Conservation (phyloP, 2,888 invertebrate genomes). For the Peribatodes rhomboidaria region DNA sequence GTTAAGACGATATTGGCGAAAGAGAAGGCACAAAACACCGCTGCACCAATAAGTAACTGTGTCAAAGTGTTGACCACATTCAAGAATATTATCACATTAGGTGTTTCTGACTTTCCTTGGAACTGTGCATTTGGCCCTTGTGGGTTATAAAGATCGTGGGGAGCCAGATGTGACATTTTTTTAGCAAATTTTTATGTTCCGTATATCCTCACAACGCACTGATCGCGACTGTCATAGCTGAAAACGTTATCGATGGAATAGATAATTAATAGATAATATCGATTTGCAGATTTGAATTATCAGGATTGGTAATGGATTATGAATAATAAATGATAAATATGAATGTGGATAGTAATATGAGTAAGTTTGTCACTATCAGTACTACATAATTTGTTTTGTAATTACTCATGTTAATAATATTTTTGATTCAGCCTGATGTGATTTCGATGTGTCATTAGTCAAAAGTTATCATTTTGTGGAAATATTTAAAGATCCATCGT, state of each 20-base stretch:
- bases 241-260: constrained; percentile 10
- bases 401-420: no score
- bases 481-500: no score
- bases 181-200: neutral
- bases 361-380: no score
- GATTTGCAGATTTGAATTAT: constrained; percentile 24
- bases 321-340: no score
- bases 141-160: constrained; percentile 29
- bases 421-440: no score
- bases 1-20: constrained; percentile 34
- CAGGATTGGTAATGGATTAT: neutral
- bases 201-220: constrained; percentile 2
- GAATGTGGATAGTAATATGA: no score
- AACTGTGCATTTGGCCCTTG: constrained; percentile 42
- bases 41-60: constrained; percentile 58
- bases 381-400: no score
- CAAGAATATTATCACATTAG: constrained; percentile 47
- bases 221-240: constrained; percentile 8
- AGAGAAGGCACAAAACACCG: constrained; percentile 53
- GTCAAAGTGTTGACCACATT: constrained; percentile 56
- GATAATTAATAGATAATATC: constrained; percentile 2
- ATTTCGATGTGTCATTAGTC: no score
- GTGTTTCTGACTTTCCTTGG: constrained; percentile 31
- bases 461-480: no score
- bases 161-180: constrained; percentile 40